A percentile compares a stretch with the other conserved stretches of the same genome.
Evolutionary conservation across 2,797 vertebrate genomes (phyloP).

Genomic region (Lepidocolaptes lacrymiger): DNA sequence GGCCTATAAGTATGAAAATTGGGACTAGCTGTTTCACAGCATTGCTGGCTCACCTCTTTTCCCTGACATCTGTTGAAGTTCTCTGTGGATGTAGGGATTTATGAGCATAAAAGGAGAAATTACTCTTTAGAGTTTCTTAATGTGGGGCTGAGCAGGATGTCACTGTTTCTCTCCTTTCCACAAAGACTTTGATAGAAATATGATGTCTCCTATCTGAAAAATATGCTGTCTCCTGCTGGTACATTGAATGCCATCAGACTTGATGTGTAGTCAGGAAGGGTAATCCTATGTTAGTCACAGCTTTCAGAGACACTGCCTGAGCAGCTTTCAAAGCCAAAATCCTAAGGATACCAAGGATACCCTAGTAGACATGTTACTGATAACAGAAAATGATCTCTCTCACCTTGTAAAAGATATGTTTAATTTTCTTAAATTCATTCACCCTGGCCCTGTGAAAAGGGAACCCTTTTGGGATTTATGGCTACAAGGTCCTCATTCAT

Average conservation of each 20-base stretch:
- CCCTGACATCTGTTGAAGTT: not conserved
- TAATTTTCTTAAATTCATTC: not conserved
- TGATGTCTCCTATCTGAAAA: not conserved
- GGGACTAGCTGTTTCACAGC: not conserved
- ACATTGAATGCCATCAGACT: not conserved
- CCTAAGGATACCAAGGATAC: not conserved
- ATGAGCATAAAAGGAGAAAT: not conserved
- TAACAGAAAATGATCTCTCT: not conserved
- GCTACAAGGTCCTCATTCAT: not conserved
- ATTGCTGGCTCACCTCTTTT: not conserved
- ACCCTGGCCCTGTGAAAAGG: not conserved
- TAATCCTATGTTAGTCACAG: not conserved
- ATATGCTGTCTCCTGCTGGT: not conserved
- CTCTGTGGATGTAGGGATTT: not conserved
- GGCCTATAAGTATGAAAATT: not conserved
- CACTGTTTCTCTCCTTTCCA: not conserved
- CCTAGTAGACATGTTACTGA: not conserved
- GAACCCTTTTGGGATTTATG: not conserved
- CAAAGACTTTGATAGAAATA: not conserved
- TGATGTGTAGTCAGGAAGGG: not conserved
- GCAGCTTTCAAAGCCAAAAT: not conserved
- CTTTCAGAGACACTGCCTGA: not conserved
- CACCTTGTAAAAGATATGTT: not conserved
- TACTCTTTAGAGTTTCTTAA: not conserved
- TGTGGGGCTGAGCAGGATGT: not conserved